Evolutionary conservation across 2,113 vertebrate species (phyloP), one percentile per base, ranked within the genome.

Genomic region (Eretmochelys imbricata): DNA sequence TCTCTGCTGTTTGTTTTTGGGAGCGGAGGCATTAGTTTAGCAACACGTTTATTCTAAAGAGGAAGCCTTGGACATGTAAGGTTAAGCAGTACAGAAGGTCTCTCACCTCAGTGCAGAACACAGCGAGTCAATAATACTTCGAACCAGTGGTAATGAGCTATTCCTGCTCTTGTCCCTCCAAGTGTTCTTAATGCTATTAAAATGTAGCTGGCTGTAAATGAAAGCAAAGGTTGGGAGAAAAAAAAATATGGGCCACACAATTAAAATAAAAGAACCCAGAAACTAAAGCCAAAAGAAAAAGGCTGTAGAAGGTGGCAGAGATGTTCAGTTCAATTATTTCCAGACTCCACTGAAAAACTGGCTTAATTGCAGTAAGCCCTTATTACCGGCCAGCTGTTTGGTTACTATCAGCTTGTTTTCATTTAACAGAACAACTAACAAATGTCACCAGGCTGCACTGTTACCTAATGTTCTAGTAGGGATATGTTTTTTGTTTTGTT

Each of bases 41-140:
- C 59, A 76, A 95, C 91, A 81, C 22, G 48, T 95, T 95, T 96
- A 22, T 93, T 95, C 48, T 87, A 91, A 89, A 97, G 84, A 83
- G 24, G 51, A 17, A 42, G 4, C 9, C 24, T 92, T 46, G 31
- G 69, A 5, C 87, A 49, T 81, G 87, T 96, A 95, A 93, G 55
- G 55, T 89, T 82, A 96, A 69, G n/a, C n/a, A 69, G 20, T 93
- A 82, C 2, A 2, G 85, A 96, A 95, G 14, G 85, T 53, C 54
- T 38, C 78, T 35, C 84, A 9, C 14, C 25, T 94, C 88, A n/a
- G 81, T 87, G 69, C 65, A 95, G 85, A 95, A 82, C 79, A 31
- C 10, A 51, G 19, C 85, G 27, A 69, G 78, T 95, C 86, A 57
- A 80, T 93, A 92, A 89, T 91, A 31, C 82, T 96, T 94, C 91